phyloP scores from a whole-genome alignment of 2,888 invertebrate species.

The Macropis europaea region DNA sequence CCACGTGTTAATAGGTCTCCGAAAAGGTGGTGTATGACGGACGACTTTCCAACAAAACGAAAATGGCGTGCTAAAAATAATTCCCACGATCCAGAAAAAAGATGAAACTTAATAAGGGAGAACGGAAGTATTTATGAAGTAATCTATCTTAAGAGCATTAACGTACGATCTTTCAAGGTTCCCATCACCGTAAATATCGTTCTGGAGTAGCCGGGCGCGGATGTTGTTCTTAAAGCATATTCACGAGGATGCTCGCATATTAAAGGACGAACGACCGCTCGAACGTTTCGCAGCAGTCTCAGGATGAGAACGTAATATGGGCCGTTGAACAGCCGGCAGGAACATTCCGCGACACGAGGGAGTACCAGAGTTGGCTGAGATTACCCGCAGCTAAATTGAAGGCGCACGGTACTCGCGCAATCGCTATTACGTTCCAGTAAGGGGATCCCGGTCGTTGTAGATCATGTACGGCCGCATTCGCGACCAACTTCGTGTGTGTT shows the following conservation, averaged over 20 bases:
- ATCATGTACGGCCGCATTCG: constrained; percentile 16
- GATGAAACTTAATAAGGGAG: neutral
- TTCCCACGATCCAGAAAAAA: neutral
- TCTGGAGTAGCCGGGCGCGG: neutral
- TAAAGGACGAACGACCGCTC: constrained; percentile 11
- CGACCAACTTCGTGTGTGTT: constrained; percentile 5
- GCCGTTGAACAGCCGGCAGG: constrained; percentile 30
- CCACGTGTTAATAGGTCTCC: too few relatives aligned
- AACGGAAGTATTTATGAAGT: neutral
- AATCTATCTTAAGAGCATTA: constrained; percentile 2
- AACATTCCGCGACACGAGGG: constrained; percentile 23
- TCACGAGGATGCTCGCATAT: constrained; percentile 7
- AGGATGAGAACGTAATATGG: constrained; percentile 26
- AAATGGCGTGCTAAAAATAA: neutral
- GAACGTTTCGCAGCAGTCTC: neutral
- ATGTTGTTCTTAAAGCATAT: neutral
- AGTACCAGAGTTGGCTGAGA: constrained; percentile 1
- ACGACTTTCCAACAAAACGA: too few relatives aligned
- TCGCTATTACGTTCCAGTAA: constrained; percentile 10
- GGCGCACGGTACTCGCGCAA: constrained; percentile 14
- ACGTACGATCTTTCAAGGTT: neutral
- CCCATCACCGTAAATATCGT: constrained; percentile 7
- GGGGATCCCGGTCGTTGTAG: constrained; percentile 15
- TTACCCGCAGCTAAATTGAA: constrained; percentile 41
- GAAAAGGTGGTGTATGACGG: too few relatives aligned